Conservation (phyloP, 2,113 vertebrate species). For the Peucedramus taeniatus region DNA sequence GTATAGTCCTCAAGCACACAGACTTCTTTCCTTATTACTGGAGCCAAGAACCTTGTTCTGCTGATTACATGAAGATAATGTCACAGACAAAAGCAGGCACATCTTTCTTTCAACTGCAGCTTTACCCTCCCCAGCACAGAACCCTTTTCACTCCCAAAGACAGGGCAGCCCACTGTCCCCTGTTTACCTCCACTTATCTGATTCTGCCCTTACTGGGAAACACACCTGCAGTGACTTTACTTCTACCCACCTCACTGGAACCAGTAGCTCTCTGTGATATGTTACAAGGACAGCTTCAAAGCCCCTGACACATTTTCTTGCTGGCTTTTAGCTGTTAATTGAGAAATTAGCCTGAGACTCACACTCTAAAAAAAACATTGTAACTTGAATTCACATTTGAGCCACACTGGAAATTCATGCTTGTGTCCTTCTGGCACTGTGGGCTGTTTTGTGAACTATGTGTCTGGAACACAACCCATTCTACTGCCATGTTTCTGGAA, state of each 20-base stretch:
- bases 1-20: not conserved
- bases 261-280: not conserved
- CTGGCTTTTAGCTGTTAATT: not conserved
- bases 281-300: not conserved
- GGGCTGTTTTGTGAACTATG: not conserved
- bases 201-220: not conserved
- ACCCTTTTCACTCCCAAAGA: not conserved
- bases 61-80: not conserved
- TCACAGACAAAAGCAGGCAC: not conserved
- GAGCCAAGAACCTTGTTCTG: not conserved
- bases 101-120: not conserved
- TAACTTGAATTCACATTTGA: not conserved
- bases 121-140: not conserved
- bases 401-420: not conserved
- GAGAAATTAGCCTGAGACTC: not conserved
- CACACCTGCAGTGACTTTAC: constrained; percentile 1
- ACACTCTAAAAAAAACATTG: not conserved
- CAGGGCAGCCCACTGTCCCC: not conserved
- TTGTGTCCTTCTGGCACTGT: accelerated
- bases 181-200: not conserved
- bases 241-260: not conserved
- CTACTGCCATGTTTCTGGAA: not conserved
- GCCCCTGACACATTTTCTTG: not conserved
- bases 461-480: not conserved
- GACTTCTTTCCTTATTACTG: not conserved